Evolutionary conservation across 2,888 invertebrate species (phyloP).

Genomic region (Anorthoa munda): DNA sequence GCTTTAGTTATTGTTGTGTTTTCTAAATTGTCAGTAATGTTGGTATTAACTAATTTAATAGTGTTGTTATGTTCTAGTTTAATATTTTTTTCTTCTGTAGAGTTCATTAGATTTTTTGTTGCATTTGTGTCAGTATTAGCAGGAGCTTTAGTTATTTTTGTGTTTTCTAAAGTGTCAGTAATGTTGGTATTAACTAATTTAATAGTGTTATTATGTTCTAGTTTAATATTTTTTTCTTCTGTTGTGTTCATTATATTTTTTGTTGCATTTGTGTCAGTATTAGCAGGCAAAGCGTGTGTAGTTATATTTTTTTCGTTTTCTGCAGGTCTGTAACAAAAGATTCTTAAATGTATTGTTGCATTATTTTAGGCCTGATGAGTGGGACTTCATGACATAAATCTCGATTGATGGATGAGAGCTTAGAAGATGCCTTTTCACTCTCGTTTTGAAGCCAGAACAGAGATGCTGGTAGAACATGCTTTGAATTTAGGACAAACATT

Average conservation of each 20-base stretch:
- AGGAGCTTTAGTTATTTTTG: neutral
- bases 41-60: neutral
- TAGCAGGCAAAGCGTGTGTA: neutral
- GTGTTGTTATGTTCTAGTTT: neutral
- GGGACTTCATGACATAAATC: no score
- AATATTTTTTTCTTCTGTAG: neutral
- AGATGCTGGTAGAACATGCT: neutral
- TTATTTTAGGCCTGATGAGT: neutral
- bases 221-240: neutral
- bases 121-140: neutral
- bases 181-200: neutral
- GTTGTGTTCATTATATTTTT: neutral
- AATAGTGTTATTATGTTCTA: neutral
- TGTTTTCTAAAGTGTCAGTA: neutral
- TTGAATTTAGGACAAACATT: neutral
- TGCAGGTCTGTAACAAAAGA: conserved; percentile 66
- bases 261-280: neutral
- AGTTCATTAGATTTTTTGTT: neutral
- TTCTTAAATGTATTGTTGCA: neutral
- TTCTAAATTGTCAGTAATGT: neutral
- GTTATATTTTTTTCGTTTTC: conserved; percentile 58
- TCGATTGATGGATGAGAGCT: neutral
- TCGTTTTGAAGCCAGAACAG: neutral
- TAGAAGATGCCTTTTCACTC: neutral
- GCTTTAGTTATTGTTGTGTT: neutral